phyloP scores from a whole-genome alignment of 2,113 vertebrate species.

The Oreamnos americanus region DNA sequence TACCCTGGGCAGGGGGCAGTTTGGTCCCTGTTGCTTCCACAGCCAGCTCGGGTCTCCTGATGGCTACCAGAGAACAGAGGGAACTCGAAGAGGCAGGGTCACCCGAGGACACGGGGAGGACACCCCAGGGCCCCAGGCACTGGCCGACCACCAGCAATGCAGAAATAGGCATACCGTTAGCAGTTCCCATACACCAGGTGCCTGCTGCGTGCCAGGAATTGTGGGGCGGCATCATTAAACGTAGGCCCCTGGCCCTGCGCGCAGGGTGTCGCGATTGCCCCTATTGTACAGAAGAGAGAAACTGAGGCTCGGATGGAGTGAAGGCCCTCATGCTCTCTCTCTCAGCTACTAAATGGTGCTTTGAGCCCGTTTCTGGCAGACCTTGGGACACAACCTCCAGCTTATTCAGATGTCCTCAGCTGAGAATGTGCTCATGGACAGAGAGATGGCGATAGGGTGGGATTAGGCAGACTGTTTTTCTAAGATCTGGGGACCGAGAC shows the following conservation, averaged over 20 bases:
- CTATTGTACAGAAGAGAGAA: not conserved
- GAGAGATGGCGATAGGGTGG: fast-evolving
- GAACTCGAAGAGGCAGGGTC: not conserved
- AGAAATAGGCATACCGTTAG: not conserved
- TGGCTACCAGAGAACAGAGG: not conserved
- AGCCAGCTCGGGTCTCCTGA: not conserved
- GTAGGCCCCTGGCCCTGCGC: too few species aligned
- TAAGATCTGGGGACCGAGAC: not conserved
- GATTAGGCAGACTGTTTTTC: not conserved
- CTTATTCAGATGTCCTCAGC: not conserved
- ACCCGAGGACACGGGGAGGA: not conserved
- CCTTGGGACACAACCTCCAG: not conserved
- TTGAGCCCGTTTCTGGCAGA: not conserved
- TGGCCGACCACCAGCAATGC: not conserved
- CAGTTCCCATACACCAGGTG: not conserved
- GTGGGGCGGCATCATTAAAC: too few species aligned
- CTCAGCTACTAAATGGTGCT: not conserved
- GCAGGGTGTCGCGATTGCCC: fast-evolving
- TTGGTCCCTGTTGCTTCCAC: not conserved
- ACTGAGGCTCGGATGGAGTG: not conserved
- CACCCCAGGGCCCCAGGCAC: not conserved
- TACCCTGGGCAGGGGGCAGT: not conserved
- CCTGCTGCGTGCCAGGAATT: not conserved
- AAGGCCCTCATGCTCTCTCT: not conserved
- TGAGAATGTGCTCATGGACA: fast-evolving